Base-by-base conservation (phyloP, 2,113 vertebrate genomes). In the Hyla sarda region DNA sequence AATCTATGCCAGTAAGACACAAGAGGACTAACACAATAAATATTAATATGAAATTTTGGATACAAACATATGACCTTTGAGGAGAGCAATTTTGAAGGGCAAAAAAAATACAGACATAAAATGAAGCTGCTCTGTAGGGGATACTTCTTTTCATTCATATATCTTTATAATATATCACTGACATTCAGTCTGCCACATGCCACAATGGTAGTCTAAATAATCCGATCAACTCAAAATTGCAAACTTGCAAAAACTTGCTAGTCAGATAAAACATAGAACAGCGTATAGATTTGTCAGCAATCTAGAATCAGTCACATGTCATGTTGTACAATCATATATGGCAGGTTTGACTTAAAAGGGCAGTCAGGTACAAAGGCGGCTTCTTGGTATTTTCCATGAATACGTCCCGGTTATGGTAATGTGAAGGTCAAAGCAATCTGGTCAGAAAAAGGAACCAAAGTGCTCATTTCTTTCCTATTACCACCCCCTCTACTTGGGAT, bases 391-490 rank as follows among this genome's bases (percentile, higher is more conserved):
- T 30, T 30, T 32, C 60, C 8, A 17, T 69, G 48, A 69, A 69
- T 82, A 47, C 48, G 30, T 32, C 65, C 30, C 65, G 5, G 28
- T 21, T 58, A 83, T 84, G 54, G 32, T 84, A 84, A 84, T 84
- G 54, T 62, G 54, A 76, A 84, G 82, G 72, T 84, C 52, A 84
- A 73, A 74, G 23, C 32, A 76, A 84, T 84, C 60, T 17, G 23
- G 52, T 25, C 54, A 45, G 37, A 74, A 16, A 45, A 34, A 62
- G 5, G 23, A 45, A 56, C 50, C 41, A 12, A 32, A 72, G 9
- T n/a, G 60, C 30, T 34, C 30, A 69, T 69, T 45, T 48, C 56
- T 58, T 56, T 30, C 32, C 30, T 1, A 62, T 84, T 75, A 19
- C 25, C 37, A 2, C 1, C 50, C 34, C 37, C 13, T 34, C 34